Evolutionary conservation across 2,797 vertebrate species (phyloP).

Genomic region (Pseudochirops cupreus): DNA sequence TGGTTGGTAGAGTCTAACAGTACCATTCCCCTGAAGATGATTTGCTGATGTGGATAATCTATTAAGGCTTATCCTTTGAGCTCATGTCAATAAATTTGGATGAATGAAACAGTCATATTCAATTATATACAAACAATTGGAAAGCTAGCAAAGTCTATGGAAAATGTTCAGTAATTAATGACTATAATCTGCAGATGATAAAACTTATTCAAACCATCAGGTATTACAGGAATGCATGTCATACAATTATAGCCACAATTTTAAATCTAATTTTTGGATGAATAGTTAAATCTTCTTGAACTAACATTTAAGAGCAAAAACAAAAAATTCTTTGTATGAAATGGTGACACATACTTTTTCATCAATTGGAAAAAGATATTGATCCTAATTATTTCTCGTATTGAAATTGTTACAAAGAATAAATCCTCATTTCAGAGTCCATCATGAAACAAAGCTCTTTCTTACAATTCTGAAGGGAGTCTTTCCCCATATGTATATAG

Average conservation of each 20-base stretch:
- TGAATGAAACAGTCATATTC: conserved; percentile 14
- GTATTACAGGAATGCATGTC: conserved; percentile 14
- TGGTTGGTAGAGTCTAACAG: background rate
- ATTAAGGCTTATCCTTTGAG: background rate
- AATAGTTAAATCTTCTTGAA: conserved; percentile 20
- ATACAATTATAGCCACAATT: conserved; percentile 37
- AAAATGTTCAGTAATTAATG: conserved; percentile 32
- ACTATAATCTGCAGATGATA: conserved; percentile 3
- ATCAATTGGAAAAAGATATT: conserved; percentile 51
- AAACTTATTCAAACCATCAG: conserved; percentile 33
- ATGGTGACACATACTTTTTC: conserved; percentile 52
- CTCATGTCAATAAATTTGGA: no score
- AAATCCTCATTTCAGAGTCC: conserved; percentile 51
- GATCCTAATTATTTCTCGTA: conserved; percentile 61
- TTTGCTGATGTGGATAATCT: background rate
- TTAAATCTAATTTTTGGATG: conserved; percentile 31
- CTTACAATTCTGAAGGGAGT: conserved; percentile 43
- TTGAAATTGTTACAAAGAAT: conserved; percentile 37
- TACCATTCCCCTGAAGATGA: background rate
- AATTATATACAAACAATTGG: conserved; percentile 41
- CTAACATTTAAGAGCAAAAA: conserved; percentile 21
- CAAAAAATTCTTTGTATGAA: conserved; percentile 13
- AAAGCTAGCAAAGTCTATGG: conserved; percentile 38
- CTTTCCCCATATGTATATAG: conserved; percentile 45
- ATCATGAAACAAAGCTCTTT: conserved; percentile 54